Percentiles rank a stretch among this genome's conserved stretches.
Evolutionary conservation across 2,888 invertebrate species (phyloP).

Genomic region (Tetramorium bicarinatum): DNA sequence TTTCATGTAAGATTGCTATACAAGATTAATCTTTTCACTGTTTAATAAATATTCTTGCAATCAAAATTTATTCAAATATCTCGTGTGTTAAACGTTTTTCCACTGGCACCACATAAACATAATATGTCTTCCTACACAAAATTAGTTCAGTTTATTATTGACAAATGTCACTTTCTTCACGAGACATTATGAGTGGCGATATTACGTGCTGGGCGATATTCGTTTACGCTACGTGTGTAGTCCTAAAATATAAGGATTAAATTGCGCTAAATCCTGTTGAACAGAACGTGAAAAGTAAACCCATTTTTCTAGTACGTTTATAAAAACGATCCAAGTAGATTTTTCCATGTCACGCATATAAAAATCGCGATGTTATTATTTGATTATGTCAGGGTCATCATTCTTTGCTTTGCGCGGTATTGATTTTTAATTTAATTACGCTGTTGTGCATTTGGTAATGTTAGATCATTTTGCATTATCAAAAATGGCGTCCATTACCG

Average conservation of each 20-base stretch:
- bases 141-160: too few species aligned
- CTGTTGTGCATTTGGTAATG: constrained; percentile 61
- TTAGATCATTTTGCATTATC: constrained; percentile 64
- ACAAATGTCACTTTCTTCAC: too few species aligned
- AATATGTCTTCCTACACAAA: too few species aligned
- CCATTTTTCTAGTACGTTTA: constrained; percentile 5
- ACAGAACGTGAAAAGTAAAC: constrained; percentile 12
- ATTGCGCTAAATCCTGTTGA: background rate
- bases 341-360: background rate
- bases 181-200: too few species aligned
- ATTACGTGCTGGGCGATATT: too few species aligned
- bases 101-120: too few species aligned
- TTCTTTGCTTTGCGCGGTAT: constrained; percentile 9
- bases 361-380: constrained; percentile 14
- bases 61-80: too few species aligned
- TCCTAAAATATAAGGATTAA: background rate
- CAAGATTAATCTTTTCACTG: too few species aligned
- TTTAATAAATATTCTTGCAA: too few species aligned
- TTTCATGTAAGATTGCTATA: too few species aligned
- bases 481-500: constrained; percentile 41
- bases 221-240: too few species aligned
- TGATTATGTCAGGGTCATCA: background rate
- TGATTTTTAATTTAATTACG: constrained; percentile 46
- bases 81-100: too few species aligned
- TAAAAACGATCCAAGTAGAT: background rate